Percentiles rank a stretch among this genome's conserved stretches.
phyloP scores from a whole-genome alignment of 2,113 vertebrate species.

The Anhinga rufa region DNA sequence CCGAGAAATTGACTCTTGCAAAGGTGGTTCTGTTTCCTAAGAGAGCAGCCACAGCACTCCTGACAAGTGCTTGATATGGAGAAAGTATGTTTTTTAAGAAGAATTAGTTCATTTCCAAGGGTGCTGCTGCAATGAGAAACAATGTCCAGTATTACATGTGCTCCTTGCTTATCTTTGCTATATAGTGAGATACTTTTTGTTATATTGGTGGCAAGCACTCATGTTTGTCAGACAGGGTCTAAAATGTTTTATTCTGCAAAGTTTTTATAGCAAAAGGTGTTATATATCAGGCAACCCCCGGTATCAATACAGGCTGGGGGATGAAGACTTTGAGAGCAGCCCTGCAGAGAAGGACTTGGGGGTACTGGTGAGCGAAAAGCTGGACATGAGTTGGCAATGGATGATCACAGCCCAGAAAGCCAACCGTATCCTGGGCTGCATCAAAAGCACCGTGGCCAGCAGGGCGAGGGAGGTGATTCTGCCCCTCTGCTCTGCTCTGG shows the following conservation, averaged over 20 bases:
- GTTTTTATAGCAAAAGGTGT: background rate
- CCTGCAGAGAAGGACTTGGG: background rate
- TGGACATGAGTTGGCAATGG: background rate
- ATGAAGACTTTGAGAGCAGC: background rate
- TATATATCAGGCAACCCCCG: rapidly evolving
- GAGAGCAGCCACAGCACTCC: background rate
- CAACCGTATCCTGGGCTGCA: background rate
- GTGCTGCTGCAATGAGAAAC: background rate
- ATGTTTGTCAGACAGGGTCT: background rate
- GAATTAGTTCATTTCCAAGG: background rate
- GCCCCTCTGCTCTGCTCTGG: background rate
- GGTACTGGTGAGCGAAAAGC: background rate
- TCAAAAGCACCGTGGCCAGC: background rate
- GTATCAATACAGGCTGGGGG: background rate
- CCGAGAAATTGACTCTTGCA: background rate
- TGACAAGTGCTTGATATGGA: background rate
- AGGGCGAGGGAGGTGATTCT: background rate
- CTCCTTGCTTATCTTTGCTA: background rate
- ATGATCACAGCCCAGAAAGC: background rate
- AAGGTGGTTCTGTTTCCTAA: background rate
- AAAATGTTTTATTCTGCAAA: background rate
- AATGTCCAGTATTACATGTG: background rate
- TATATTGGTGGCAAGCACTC: background rate
- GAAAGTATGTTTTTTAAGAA: background rate
- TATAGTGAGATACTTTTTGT: background rate